Base-by-base conservation (phyloP, 2,113 vertebrate species). In the Strigops habroptila region DNA sequence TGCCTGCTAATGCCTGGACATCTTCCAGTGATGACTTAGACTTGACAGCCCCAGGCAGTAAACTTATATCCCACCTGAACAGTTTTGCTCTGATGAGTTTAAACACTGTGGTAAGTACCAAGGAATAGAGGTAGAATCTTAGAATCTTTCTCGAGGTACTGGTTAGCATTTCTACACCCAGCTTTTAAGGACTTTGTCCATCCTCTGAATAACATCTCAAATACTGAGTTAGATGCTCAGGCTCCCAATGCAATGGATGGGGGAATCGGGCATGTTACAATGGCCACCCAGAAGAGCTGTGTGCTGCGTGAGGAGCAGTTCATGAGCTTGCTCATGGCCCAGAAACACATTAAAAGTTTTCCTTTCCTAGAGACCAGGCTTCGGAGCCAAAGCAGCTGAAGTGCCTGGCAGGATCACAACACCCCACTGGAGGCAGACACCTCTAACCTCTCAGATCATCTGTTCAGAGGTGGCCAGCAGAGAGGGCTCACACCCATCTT, bases 401-500 rank as follows among this genome's bases (percentile, higher is more conserved):
- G 15, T 31, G 19, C 16, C 57, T 7, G 1, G 51, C 25, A 59
- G 46, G 64, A 91, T 39, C 37, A 6, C 46, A 88, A 63, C 30
- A 78, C 2, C n/a, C 23, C 28, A 25, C 14, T 6, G 33, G 7
- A 81, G 15, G 23, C 1, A 86, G 52, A 43, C 33, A 81, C 17
- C 69, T 85, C 17, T 48, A 64, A 55, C 7, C 70, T 39, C 0
- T 0, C 68, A 82, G 41, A 48, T 18, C 1, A 0, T 18, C 77
- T 83, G 55, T 67, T 43, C 89, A 48, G 71, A 78, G 65, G 62
- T 35, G 84, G 48, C 81, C 69, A 84, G 60, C 1, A 3, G n/a
- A 88, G 43, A 88, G 48, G 60, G 83, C 84, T 63, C 81, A 89
- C 94, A 37, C 92, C 96, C 89, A 69, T 39, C 69, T 79, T 92